Conservation (phyloP, 2,888 invertebrate genomes). For the Andrena bicolor region DNA sequence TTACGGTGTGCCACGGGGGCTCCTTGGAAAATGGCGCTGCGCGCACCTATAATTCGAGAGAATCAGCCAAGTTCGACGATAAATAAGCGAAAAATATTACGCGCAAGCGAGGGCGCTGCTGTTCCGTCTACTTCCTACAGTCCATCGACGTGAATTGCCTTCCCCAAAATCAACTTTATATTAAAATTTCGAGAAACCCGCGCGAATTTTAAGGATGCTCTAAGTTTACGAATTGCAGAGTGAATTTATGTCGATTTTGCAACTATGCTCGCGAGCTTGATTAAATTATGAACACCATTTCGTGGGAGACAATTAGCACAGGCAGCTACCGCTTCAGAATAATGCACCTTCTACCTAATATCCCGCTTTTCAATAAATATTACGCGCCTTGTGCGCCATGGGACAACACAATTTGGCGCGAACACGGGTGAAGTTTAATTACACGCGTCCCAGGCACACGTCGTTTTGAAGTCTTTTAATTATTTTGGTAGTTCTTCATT, state of each 20-base stretch:
- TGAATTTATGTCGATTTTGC: too few species aligned
- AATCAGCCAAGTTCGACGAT: constrained; percentile 62
- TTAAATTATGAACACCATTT: background rate
- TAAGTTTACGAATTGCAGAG: background rate
- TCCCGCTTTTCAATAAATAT: constrained; percentile 21
- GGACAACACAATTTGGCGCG: constrained; percentile 17
- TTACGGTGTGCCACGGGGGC: constrained; percentile 63
- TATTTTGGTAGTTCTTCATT: constrained; percentile 54
- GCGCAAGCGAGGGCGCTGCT: constrained; percentile 11
- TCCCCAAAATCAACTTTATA: background rate
- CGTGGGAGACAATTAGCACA: background rate
- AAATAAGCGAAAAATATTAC: constrained; percentile 65
- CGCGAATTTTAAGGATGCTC: background rate
- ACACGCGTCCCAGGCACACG: constrained; percentile 28
- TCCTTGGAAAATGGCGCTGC: constrained; percentile 59
- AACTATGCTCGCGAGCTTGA: too few species aligned
- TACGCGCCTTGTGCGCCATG: background rate
- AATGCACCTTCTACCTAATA: background rate
- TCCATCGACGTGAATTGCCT: constrained; percentile 16
- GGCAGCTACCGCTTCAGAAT: background rate
- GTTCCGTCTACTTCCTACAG: constrained; percentile 34
- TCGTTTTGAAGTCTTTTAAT: constrained; percentile 54
- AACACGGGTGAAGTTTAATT: constrained; percentile 57
- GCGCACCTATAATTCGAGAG: constrained; percentile 64
- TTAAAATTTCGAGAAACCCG: constrained; percentile 4